Evolutionary conservation across 2,797 vertebrate species (phyloP).

Genomic region (Bryconaethiops microstoma): DNA sequence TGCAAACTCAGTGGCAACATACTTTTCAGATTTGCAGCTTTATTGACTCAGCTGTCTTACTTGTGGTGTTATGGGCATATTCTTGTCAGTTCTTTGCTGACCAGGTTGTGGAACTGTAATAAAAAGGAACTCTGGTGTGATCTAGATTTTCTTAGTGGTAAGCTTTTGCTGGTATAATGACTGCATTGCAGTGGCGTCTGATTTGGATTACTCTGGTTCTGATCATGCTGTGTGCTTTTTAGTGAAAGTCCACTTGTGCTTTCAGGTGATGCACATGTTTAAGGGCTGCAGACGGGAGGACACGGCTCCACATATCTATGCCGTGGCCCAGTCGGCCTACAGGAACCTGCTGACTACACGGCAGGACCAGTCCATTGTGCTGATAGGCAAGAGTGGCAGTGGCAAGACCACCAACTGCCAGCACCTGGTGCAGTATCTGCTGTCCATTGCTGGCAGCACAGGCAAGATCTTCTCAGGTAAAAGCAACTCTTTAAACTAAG

Average conservation of each 20-base stretch:
- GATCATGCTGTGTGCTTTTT: background rate
- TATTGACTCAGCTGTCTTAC: constrained; percentile 29
- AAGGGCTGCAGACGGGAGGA: constrained; percentile 95
- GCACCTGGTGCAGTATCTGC: constrained; percentile 92
- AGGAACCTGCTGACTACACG: constrained; percentile 91
- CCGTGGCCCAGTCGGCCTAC: constrained; percentile 91
- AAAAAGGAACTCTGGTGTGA: background rate
- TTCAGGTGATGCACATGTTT: constrained; percentile 99
- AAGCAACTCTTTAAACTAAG: background rate
- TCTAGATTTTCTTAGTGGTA: background rate
- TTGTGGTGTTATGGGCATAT: constrained; percentile 27
- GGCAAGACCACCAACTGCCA: constrained; percentile 97
- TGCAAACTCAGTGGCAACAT: background rate
- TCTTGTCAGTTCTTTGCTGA: constrained; percentile 31
- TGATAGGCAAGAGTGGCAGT: constrained; percentile 90
- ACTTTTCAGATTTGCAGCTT: constrained; percentile 39
- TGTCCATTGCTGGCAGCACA: constrained; percentile 88
- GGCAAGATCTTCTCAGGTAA: constrained; percentile 94
- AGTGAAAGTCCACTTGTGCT: background rate
- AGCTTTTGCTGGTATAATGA: constrained; percentile 4
- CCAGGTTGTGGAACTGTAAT: constrained; percentile 27
- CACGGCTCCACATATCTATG: constrained; percentile 91
- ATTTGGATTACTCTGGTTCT: background rate
- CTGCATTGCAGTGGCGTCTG: background rate
- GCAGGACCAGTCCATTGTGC: constrained; percentile 92